Conservation (phyloP, 2,797 vertebrate species). For the Chaunax sp. region DNA sequence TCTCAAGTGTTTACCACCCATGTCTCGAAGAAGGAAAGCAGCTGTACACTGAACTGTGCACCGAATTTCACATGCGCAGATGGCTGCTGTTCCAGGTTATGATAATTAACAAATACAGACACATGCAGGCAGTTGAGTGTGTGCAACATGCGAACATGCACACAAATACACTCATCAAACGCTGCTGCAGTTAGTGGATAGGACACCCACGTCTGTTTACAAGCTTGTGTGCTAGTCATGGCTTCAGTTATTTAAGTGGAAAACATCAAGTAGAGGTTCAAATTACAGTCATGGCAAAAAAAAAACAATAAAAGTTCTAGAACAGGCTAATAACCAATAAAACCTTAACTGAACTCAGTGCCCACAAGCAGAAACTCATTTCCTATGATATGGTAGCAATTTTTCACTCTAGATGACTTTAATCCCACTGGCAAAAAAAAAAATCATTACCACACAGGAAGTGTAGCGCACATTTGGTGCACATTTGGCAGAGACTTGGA, state of each 20-base stretch:
- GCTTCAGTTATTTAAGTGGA: slow-evolving; percentile 50
- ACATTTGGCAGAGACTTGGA: slow-evolving; percentile 29
- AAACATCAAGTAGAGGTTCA: slow-evolving; percentile 55
- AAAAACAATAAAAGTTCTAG: slow-evolving; percentile 45
- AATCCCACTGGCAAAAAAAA: slow-evolving; percentile 61
- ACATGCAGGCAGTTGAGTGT: slow-evolving; percentile 39
- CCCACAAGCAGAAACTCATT: slow-evolving; percentile 47
- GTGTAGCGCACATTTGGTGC: slow-evolving; percentile 24
- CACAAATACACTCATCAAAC: slow-evolving; percentile 2
- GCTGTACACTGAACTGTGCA: slow-evolving; percentile 37
- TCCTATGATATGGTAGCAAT: slow-evolving; percentile 33
- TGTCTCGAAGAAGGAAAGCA: slow-evolving; percentile 30
- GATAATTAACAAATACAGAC: slow-evolving; percentile 55
- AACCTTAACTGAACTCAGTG: slow-evolving; percentile 19
- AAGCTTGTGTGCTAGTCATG: slow-evolving; percentile 25
- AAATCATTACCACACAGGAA: slow-evolving; percentile 46
- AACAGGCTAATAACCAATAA: slow-evolving; percentile 56
- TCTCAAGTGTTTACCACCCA: slow-evolving; percentile 46
- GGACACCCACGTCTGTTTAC: slow-evolving; percentile 56
- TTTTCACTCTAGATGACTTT: slow-evolving; percentile 42
- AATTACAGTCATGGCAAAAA: slow-evolving; percentile 56
- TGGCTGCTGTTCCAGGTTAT: slow-evolving; percentile 45
- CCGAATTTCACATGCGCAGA: slow-evolving; percentile 45
- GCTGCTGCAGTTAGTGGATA: slow-evolving; percentile 29
- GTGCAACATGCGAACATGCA: slow-evolving; percentile 17